A percentile compares a stretch with the other conserved stretches of the same genome.
Conservation (phyloP, 1,140 invertebrate species). For the Planococcus citri region DNA sequence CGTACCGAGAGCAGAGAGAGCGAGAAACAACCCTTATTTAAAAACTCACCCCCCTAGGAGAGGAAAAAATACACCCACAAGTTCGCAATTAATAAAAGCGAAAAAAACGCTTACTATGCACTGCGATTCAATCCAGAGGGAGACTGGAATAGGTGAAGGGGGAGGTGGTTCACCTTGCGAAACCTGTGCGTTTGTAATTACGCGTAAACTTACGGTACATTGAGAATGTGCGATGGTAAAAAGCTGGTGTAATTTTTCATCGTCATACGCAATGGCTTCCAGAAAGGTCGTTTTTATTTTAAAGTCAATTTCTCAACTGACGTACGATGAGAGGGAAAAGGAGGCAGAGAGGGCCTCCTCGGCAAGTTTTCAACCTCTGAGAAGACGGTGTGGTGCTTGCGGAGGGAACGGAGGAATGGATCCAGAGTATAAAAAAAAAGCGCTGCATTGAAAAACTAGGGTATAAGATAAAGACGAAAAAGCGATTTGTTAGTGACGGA, state of each 20-base stretch:
- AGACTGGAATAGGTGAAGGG: too few species aligned
- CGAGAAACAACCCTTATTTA: background rate
- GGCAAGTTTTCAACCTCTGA: too few species aligned
- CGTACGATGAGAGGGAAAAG: too few species aligned
- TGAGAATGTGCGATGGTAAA: background rate
- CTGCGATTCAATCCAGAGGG: too few species aligned
- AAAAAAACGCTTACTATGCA: background rate
- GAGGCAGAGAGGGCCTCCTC: too few species aligned
- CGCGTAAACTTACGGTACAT: background rate
- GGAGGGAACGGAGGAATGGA: background rate
- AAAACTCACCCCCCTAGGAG: background rate
- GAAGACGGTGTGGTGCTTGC: too few species aligned
- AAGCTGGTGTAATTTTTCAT: background rate
- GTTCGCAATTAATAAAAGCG: background rate
- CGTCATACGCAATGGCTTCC: constrained; percentile 13
- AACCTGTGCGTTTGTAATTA: background rate
- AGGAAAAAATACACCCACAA: background rate
- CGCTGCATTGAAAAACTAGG: background rate
- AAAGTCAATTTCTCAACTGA: background rate
- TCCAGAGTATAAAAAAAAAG: background rate
- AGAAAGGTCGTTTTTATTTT: background rate
- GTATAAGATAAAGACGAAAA: constrained; percentile 10
- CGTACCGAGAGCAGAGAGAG: too few species aligned
- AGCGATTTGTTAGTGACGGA: constrained; percentile 16
- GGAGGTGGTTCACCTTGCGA: too few species aligned